Evolutionary conservation across 2,797 vertebrate species (phyloP).

Genomic region (Anguilla obscura): DNA sequence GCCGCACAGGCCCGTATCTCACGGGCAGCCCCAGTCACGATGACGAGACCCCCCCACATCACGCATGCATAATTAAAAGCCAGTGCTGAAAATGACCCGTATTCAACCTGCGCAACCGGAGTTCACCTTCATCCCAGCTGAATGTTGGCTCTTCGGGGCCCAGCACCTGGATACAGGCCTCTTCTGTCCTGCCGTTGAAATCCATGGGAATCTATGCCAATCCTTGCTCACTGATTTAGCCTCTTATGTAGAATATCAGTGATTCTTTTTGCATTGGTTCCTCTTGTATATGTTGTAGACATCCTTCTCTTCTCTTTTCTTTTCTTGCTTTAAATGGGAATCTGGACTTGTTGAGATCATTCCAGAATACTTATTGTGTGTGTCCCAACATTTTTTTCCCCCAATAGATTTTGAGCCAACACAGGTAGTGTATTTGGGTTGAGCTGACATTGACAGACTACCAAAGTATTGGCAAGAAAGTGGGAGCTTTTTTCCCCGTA

Average conservation of each 20-base stretch:
- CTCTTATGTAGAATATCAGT: background rate
- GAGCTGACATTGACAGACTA: background rate
- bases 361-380: background rate
- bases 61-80: constrained; percentile 35
- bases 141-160: background rate
- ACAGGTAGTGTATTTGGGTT: background rate
- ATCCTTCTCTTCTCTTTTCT: background rate
- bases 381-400: background rate
- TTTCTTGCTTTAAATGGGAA: background rate
- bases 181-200: background rate
- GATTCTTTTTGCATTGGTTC: background rate
- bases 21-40: constrained; percentile 39
- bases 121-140: background rate
- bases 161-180: background rate
- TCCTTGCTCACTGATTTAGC: background rate
- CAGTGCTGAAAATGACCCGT: background rate
- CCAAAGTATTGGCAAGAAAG: background rate
- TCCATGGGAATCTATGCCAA: no score
- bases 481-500: background rate
- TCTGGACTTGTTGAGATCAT: background rate
- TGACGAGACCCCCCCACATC: constrained; percentile 29
- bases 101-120: background rate
- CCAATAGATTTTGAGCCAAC: background rate
- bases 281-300: background rate
- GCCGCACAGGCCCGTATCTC: constrained; percentile 54